phyloP scores from a whole-genome alignment of 1,140 invertebrate genomes.

The Drosophila watanabei region DNA sequence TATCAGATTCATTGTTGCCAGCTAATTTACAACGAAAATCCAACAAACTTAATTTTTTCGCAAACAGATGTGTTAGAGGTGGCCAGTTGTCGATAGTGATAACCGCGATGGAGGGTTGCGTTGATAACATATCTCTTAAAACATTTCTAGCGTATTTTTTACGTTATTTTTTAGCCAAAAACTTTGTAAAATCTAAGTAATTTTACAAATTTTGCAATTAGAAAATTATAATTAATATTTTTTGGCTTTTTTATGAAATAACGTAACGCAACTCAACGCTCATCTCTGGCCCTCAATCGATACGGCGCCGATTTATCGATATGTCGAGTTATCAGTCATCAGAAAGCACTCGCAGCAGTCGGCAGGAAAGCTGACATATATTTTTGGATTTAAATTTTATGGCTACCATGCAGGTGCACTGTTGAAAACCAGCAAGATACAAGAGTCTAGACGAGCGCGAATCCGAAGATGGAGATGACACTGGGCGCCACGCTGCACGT shows the following conservation, averaged over 20 bases:
- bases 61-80: constrained; percentile 33
- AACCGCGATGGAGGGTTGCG: constrained; percentile 1
- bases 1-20: constrained; percentile 93
- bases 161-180: background rate
- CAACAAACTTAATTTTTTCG: constrained; percentile 21
- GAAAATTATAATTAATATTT: no score
- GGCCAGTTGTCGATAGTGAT: constrained; percentile 19
- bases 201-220: no score
- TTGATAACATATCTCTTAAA: background rate
- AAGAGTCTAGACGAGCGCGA: constrained; percentile 28
- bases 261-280: background rate
- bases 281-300: constrained; percentile 6
- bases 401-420: constrained; percentile 55
- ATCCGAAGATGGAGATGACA: constrained; percentile 53
- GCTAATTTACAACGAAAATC: constrained; percentile 12
- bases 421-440: constrained; percentile 32
- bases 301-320: constrained; percentile 13
- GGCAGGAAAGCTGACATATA: constrained; percentile 34
- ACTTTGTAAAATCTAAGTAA: background rate
- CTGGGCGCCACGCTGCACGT: constrained; percentile 87
- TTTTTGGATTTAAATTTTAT: constrained; percentile 51
- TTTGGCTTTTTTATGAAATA: background rate
- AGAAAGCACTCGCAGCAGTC: constrained; percentile 22
- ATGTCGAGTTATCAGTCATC: constrained; percentile 32
- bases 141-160: background rate